Percentiles rank a stretch among this genome's conserved stretches.
phyloP scores from a whole-genome alignment of 1,140 invertebrate genomes.

The Leguminivora glycinivorella region DNA sequence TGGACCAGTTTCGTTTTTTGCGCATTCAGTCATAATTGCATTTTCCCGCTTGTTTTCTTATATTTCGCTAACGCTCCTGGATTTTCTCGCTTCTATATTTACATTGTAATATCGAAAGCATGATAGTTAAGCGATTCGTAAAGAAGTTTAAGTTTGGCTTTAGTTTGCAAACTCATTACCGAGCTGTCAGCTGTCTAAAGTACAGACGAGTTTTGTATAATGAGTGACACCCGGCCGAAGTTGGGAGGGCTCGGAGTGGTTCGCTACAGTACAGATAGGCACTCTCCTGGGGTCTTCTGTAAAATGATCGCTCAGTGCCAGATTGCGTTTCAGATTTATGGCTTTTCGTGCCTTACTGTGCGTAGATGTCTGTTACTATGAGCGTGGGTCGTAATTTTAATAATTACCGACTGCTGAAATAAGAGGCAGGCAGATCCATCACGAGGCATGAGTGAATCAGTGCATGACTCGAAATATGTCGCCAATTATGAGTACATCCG shows the following conservation, averaged over 20 bases:
- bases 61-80: not conserved
- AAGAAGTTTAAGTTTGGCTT: conserved; percentile 42
- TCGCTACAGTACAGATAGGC: conserved; percentile 3
- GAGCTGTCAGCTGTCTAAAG: conserved; percentile 48
- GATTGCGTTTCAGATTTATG: conserved; percentile 7
- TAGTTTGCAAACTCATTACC: conserved; percentile 51
- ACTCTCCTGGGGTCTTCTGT: conserved; percentile 12
- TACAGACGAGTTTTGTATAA: conserved; percentile 38
- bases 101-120: conserved; percentile 6
- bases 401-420: too few relatives aligned
- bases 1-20: not conserved
- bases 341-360: not conserved
- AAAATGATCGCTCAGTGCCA: conserved; percentile 1
- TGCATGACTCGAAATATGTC: too few relatives aligned
- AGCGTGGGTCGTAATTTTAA: not conserved
- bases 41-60: not conserved
- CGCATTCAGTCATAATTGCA: not conserved
- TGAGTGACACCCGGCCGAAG: conserved; percentile 42
- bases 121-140: conserved; percentile 10
- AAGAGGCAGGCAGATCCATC: too few relatives aligned
- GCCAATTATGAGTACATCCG: too few relatives aligned
- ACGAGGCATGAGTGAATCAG: too few relatives aligned
- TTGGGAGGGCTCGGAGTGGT: conserved; percentile 32
- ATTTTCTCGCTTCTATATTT: not conserved
- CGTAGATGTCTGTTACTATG: not conserved